These are phyloP conservation scores for Aplocera efformata DNA, from an alignment of 2,888 invertebrate species.

Conservation along the genomic window DNA sequence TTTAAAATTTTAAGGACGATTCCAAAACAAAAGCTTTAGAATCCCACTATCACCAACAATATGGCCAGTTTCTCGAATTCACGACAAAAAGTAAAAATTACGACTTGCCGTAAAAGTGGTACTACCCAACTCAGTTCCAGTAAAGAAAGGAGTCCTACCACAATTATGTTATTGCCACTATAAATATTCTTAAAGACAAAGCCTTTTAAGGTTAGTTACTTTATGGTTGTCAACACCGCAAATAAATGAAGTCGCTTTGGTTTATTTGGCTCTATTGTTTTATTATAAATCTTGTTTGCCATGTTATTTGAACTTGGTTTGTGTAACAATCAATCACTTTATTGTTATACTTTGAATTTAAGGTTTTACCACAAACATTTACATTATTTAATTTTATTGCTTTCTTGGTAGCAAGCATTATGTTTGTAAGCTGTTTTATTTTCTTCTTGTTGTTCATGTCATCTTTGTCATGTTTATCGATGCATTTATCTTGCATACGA, in stretches of 20 bases:
- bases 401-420: neutral
- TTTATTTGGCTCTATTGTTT: constrained; percentile 22
- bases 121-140: constrained; percentile 34
- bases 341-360: constrained; percentile 12
- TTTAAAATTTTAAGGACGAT: too few relatives aligned
- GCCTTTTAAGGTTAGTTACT: constrained; percentile 48
- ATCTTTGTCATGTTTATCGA: constrained; percentile 3
- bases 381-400: constrained; percentile 1
- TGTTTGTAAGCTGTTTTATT: constrained; percentile 1
- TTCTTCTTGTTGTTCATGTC: neutral
- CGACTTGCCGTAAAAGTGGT: constrained; percentile 55
- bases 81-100: constrained; percentile 52
- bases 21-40: constrained; percentile 41
- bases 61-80: constrained; percentile 45
- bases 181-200: constrained; percentile 61
- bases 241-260: constrained; percentile 44
- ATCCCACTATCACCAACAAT: constrained; percentile 44
- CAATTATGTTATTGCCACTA: constrained; percentile 64
- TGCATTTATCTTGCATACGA: constrained; percentile 19
- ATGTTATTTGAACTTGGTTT: constrained; percentile 41
- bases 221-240: constrained; percentile 65
- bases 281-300: constrained; percentile 43
- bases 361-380: constrained; percentile 7
- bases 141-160: constrained; percentile 60
- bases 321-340: constrained; percentile 23